Conservation (phyloP, 2,888 invertebrate species). For the Caenorhabditis wallacei region DNA sequence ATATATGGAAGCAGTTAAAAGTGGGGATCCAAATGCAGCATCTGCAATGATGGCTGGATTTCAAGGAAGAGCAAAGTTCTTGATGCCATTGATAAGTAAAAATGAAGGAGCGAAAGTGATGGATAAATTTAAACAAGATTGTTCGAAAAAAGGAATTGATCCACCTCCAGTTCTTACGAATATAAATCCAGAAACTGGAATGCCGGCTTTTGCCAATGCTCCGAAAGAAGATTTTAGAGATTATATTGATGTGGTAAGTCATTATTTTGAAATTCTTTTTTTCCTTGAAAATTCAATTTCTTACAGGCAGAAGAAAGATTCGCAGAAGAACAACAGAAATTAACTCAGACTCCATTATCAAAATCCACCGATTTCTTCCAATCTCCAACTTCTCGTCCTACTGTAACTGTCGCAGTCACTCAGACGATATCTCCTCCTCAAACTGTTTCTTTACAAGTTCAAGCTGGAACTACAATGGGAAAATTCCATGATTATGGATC, state of each 20-base stretch:
- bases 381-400: constrained; percentile 39
- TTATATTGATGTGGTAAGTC: constrained; percentile 70
- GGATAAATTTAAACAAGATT: constrained; percentile 80
- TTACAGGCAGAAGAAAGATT: constrained; percentile 54
- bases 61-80: constrained; percentile 79
- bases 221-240: constrained; percentile 73
- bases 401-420: constrained; percentile 22
- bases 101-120: constrained; percentile 79
- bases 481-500: constrained; percentile 54
- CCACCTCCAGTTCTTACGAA: constrained; percentile 79
- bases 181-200: constrained; percentile 80
- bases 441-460: constrained; percentile 38
- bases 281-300: too few species aligned
- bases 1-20: constrained; percentile 77
- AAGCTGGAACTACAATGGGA: constrained; percentile 55
- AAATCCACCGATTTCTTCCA: constrained; percentile 51
- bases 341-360: constrained; percentile 39
- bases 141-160: constrained; percentile 71
- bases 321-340: constrained; percentile 48
- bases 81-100: constrained; percentile 80
- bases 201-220: constrained; percentile 74
- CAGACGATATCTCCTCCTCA: constrained; percentile 17
- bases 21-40: constrained; percentile 79
- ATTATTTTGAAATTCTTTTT: not conserved
- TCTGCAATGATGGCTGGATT: constrained; percentile 80